Evolutionary conservation across 2,797 vertebrate species (phyloP).

Genomic region (Pantherophis alleghaniensis): DNA sequence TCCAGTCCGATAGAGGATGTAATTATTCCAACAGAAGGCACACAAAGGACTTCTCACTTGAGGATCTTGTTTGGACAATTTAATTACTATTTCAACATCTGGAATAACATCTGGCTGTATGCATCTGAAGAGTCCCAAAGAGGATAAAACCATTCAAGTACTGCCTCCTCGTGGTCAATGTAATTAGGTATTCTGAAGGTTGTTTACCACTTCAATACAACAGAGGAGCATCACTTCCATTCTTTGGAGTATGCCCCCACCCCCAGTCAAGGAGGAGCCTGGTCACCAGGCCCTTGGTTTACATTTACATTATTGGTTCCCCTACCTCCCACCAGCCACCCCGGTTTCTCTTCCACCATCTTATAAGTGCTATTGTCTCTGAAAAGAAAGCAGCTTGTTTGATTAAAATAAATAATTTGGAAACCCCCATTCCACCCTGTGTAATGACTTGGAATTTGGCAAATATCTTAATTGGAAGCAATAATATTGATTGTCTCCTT

Average conservation of each 20-base stretch:
- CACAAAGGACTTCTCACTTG: conserved; percentile 6
- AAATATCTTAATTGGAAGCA: conserved; percentile 42
- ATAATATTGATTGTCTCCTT: conserved; percentile 7
- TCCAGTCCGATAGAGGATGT: not conserved
- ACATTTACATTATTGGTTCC: not conserved
- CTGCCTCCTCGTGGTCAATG: not conserved
- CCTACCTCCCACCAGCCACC: not conserved
- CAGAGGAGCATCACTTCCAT: not conserved
- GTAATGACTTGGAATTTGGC: conserved; percentile 34
- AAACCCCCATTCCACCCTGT: conserved; percentile 14
- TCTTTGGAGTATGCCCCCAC: not conserved
- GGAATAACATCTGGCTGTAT: not conserved
- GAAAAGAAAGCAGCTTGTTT: conserved; percentile 27
- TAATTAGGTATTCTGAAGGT: not conserved
- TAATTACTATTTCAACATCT: not conserved
- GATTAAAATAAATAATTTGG: conserved; percentile 6
- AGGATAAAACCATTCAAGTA: not conserved
- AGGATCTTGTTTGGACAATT: not conserved
- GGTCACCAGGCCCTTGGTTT: not conserved
- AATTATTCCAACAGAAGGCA: not conserved
- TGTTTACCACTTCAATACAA: not conserved
- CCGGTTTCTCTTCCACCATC: not conserved
- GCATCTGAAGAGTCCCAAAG: not conserved
- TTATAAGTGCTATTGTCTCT: not conserved
- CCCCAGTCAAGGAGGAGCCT: not conserved